Percentiles rank a stretch among this genome's conserved stretches.
These are phyloP conservation scores for Cherax quadricarinatus DNA, from an alignment of 1,140 invertebrate species.

Conservation along the genomic window DNA sequence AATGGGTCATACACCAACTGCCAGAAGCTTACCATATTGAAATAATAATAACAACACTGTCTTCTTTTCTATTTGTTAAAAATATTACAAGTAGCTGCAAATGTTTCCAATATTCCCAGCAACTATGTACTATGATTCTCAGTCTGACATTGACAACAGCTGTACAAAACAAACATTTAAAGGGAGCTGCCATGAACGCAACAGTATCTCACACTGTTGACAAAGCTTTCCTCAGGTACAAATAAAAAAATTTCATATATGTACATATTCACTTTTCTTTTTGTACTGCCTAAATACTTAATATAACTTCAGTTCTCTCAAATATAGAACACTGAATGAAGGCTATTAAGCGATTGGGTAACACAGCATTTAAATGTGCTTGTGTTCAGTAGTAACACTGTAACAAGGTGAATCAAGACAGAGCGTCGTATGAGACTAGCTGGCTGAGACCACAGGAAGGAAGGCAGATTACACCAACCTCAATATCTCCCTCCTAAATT, in stretches of 20 bases:
- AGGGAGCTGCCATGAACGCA: neutral
- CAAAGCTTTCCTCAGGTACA: neutral
- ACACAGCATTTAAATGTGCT: too few species aligned
- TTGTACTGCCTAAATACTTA: too few species aligned
- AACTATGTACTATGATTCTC: neutral
- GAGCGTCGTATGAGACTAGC: neutral
- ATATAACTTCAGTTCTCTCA: too few species aligned
- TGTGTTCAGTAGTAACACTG: neutral
- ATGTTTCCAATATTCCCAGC: neutral
- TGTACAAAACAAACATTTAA: neutral
- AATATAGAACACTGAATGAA: too few species aligned
- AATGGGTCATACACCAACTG: neutral
- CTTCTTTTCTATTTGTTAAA: neutral
- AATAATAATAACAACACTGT: neutral
- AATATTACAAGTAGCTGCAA: neutral
- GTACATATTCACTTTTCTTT: too few species aligned
- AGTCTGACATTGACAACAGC: neutral
- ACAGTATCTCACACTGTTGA: neutral
- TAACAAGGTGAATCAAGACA: neutral
- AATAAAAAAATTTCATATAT: too few species aligned
- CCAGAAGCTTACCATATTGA: neutral
- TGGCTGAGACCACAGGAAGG: slow-evolving; percentile 20
- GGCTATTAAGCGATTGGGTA: too few species aligned
- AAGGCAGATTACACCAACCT: slow-evolving; percentile 29
- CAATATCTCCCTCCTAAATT: neutral